A percentile compares a stretch with the other conserved stretches of the same genome.
These are phyloP conservation scores for Cyanoramphus novaezelandiae DNA, from an alignment of 2,113 vertebrate genomes.

Conservation along the genomic window DNA sequence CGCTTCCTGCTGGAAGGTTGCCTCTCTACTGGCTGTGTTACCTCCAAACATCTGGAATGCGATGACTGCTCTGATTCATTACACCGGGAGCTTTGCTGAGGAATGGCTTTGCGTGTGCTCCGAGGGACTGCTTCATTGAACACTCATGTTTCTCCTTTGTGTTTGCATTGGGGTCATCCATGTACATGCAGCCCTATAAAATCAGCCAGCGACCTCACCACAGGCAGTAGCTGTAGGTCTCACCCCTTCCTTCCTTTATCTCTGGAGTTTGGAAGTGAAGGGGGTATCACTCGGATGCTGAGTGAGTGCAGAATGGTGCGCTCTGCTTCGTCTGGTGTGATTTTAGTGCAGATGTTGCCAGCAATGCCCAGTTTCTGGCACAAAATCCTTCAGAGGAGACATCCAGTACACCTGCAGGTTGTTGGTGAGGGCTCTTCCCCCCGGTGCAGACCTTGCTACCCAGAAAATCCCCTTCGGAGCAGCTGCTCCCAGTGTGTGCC, in stretches of 20 bases:
- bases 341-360: neutral
- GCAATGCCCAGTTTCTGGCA: neutral
- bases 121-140: neutral
- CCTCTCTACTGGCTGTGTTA: neutral
- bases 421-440: neutral
- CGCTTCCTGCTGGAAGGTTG: neutral
- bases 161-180: neutral
- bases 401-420: rapidly evolving
- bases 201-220: neutral
- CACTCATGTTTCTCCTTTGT: neutral
- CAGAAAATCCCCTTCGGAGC: neutral
- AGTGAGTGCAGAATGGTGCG: rapidly evolving
- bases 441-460: neutral
- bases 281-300: rapidly evolving
- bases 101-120: neutral
- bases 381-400: neutral
- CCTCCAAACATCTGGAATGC: neutral
- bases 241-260: neutral
- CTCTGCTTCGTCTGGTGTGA: neutral
- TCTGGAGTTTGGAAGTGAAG: neutral
- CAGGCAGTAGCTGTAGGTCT: neutral
- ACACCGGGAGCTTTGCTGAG: neutral
- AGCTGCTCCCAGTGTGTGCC: neutral
- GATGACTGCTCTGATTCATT: neutral
- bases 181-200: neutral